Conservation (phyloP, 1,140 invertebrate species). For the Dendrolimus kikuchii region DNA sequence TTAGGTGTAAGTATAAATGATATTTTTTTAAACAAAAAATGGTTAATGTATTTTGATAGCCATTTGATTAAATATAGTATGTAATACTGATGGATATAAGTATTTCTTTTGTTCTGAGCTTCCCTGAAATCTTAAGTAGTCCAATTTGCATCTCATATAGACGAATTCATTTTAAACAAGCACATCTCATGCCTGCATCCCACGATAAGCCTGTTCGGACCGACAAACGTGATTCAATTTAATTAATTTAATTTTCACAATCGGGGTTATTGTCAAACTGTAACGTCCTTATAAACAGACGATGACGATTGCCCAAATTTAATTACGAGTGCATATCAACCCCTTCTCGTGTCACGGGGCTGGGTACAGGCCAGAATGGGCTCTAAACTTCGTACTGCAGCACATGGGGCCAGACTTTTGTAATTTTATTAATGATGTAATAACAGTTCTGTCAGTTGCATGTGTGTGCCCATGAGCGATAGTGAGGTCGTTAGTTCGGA, state of each 20-base stretch:
- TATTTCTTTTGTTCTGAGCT: too few relatives aligned
- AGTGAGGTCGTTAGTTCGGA: slow-evolving; percentile 63
- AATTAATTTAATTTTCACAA: slow-evolving; percentile 57
- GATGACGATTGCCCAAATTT: slow-evolving; percentile 62
- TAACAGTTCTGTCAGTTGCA: slow-evolving; percentile 69
- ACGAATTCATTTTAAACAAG: not conserved
- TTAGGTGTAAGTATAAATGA: too few relatives aligned
- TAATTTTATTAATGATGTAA: slow-evolving; percentile 73
- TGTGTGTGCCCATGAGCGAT: slow-evolving; percentile 66
- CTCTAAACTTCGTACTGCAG: slow-evolving; percentile 44
- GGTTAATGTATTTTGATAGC: too few relatives aligned
- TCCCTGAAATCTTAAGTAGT: too few relatives aligned
- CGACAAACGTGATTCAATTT: slow-evolving; percentile 54
- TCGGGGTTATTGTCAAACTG: slow-evolving; percentile 44
- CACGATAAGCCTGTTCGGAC: slow-evolving; percentile 24
- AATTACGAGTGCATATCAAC: slow-evolving; percentile 41
- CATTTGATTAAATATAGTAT: too few relatives aligned
- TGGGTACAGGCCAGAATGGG: slow-evolving; percentile 27
- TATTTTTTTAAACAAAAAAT: too few relatives aligned
- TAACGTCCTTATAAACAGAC: slow-evolving; percentile 49
- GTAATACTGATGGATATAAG: too few relatives aligned
- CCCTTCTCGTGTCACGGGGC: slow-evolving; percentile 38
- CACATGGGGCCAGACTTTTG: slow-evolving; percentile 66
- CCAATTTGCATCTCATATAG: too few relatives aligned
- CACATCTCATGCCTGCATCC: slow-evolving; percentile 25